These are phyloP conservation scores for Sinocyclocheilus rhinocerous DNA, from an alignment of 2,113 vertebrate species.

Conservation along the genomic window DNA sequence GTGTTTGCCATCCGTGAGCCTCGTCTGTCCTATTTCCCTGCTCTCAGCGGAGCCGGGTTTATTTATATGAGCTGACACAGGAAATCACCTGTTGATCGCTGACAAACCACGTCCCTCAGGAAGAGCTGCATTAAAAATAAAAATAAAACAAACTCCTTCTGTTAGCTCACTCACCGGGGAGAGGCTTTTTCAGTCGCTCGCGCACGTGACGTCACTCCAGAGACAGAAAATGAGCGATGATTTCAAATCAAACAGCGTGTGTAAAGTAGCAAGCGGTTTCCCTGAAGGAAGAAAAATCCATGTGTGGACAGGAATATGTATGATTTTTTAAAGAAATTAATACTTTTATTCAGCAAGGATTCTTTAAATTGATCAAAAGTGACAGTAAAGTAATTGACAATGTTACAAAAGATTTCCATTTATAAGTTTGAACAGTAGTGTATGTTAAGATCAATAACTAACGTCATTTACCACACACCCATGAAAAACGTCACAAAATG, in stretches of 20 bases:
- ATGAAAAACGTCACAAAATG: too few relatives aligned
- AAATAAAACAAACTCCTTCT: neutral
- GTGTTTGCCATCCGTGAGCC: neutral
- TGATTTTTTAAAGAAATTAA: too few relatives aligned
- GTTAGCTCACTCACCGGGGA: neutral
- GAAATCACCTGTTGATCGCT: constrained; percentile 11
- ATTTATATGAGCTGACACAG: constrained; percentile 2
- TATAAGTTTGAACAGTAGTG: too few relatives aligned
- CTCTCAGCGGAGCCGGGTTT: neutral
- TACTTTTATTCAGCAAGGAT: neutral
- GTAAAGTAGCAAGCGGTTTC: neutral
- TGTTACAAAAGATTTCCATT: too few relatives aligned
- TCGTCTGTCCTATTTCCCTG: neutral
- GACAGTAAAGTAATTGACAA: neutral
- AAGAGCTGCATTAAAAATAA: neutral
- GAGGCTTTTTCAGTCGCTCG: neutral
- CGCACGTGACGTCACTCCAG: neutral
- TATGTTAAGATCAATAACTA: too few relatives aligned
- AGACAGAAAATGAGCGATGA: neutral
- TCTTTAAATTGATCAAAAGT: neutral
- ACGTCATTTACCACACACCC: too few relatives aligned
- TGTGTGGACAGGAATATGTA: neutral
- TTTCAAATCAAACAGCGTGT: neutral
- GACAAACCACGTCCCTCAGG: neutral
- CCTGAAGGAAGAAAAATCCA: neutral